These are phyloP conservation scores for Epizoanthus illoricatus DNA, from an alignment of 92 coral and sea anemone genomes.

Conservation along the genomic window DNA sequence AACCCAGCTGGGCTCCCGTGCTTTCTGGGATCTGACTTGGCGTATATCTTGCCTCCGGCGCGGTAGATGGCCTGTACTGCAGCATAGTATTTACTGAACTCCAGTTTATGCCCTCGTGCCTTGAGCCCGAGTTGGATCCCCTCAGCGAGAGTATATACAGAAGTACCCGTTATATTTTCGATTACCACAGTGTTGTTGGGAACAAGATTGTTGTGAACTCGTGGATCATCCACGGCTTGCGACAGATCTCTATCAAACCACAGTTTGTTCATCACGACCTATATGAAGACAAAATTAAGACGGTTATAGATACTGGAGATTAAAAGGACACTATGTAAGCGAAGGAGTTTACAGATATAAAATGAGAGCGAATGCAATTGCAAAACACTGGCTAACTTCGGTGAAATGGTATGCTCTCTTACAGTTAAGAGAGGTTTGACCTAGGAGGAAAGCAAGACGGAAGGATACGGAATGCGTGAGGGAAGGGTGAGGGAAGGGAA, in stretches of 20 bases:
- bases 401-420: too few species aligned
- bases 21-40: conserved; percentile 78
- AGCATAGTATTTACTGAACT: neutral
- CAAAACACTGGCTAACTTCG: too few species aligned
- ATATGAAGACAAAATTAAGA: neutral
- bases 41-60: conserved; percentile 44
- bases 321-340: neutral
- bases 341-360: neutral
- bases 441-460: too few species aligned
- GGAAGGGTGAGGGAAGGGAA: too few species aligned
- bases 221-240: conserved; percentile 64
- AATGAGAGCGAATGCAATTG: too few species aligned
- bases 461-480: too few species aligned
- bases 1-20: conserved; percentile 60
- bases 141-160: conserved; percentile 32
- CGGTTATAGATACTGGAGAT: neutral
- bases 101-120: conserved; percentile 59
- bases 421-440: too few species aligned
- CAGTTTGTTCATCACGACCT: conserved; percentile 81
- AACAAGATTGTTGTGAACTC: conserved; percentile 67
- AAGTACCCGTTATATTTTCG: conserved; percentile 15
- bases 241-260: conserved; percentile 66
- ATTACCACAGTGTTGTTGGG: conserved; percentile 50
- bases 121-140: conserved; percentile 44
- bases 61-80: conserved; percentile 74